phyloP scores from a whole-genome alignment of 2,797 vertebrate species.

The Echeneis naucrates region DNA sequence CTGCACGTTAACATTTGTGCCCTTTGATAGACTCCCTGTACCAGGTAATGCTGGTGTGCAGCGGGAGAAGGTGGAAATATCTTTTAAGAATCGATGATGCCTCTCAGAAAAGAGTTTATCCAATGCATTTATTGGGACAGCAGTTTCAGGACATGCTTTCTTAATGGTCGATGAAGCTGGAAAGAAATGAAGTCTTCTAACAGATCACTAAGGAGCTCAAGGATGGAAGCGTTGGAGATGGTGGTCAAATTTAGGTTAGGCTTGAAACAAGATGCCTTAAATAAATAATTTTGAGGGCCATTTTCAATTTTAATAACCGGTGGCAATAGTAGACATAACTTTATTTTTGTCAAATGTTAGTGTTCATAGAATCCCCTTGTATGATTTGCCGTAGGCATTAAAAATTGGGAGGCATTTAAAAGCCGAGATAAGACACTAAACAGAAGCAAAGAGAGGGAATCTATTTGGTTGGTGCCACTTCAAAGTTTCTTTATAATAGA shows the following conservation, averaged over 20 bases:
- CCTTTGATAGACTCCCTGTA: slow-evolving; percentile 26
- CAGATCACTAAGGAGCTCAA: neutral
- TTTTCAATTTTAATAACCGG: neutral
- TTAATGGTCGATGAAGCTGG: slow-evolving; percentile 14
- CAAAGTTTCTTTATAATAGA: neutral
- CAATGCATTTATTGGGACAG: slow-evolving; percentile 22
- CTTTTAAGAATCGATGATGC: slow-evolving; percentile 25
- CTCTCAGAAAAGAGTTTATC: slow-evolving; percentile 18
- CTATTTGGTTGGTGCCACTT: neutral
- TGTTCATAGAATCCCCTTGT: neutral
- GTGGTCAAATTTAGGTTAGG: neutral
- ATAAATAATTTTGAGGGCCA: too few relatives aligned
- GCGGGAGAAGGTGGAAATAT: slow-evolving; percentile 27
- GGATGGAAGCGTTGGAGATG: neutral
- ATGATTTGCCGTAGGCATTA: neutral
- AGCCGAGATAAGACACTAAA: neutral
- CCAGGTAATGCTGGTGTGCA: slow-evolving; percentile 24
- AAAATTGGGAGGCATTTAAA: neutral
- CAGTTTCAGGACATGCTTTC: slow-evolving; percentile 14
- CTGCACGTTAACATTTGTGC: neutral
- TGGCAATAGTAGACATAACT: neutral
- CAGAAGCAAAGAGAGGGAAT: neutral
- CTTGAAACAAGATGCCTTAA: neutral
- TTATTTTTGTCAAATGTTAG: neutral
- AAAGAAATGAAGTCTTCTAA: neutral